Conservation (phyloP, 1,140 invertebrate genomes). For the Hylyphantes graminicola region DNA sequence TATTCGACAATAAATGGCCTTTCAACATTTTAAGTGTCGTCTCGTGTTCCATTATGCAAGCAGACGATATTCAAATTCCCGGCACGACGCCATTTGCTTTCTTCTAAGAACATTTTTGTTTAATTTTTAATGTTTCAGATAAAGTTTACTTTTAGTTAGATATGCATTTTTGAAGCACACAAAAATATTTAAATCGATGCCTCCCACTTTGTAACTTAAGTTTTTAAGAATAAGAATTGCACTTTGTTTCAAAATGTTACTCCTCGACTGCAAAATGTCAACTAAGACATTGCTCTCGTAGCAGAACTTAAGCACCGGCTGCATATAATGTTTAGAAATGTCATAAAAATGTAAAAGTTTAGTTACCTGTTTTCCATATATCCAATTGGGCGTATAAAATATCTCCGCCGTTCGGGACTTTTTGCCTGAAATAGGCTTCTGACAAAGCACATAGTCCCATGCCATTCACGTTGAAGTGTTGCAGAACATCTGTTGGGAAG, state of each 20-base stretch:
- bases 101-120: neutral
- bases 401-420: slow-evolving; percentile 83
- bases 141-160: no score
- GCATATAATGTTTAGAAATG: neutral
- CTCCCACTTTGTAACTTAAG: no score
- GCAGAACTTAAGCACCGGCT: no score
- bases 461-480: slow-evolving; percentile 84
- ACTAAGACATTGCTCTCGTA: no score
- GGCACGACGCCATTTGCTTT: slow-evolving; percentile 18
- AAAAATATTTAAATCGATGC: no score
- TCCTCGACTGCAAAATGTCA: no score
- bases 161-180: no score
- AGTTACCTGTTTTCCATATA: slow-evolving; percentile 86
- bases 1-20: neutral
- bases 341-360: neutral
- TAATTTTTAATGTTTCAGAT: no score
- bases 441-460: slow-evolving; percentile 78
- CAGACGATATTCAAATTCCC: slow-evolving; percentile 26
- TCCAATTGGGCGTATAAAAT: slow-evolving; percentile 88
- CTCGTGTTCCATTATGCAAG: slow-evolving; percentile 15
- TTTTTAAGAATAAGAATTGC: no score
- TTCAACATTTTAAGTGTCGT: slow-evolving; percentile 20
- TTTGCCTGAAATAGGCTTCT: slow-evolving; percentile 86
- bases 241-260: no score
- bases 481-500: slow-evolving; percentile 76